Evolutionary conservation across 2,888 invertebrate species (phyloP), one percentile per base, ranked within the genome.

Genomic region (Pollenia amentaria): DNA sequence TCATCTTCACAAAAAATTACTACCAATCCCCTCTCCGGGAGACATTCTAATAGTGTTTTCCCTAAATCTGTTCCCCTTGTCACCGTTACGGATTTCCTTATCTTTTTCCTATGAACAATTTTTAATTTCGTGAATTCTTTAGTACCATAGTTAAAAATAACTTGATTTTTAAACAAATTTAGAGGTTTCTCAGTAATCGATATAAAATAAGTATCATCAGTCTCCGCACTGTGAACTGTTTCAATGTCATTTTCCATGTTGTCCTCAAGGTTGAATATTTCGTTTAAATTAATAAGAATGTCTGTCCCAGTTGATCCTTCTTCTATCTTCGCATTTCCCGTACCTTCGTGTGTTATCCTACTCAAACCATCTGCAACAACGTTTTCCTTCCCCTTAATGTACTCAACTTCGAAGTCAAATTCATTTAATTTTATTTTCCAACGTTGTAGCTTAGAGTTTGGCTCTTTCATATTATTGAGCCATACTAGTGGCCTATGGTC

Each of bases 331-430:
- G 29, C 29, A 29, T 29, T 29, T 29, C 29, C 29, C 29, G 3
- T 29, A 55, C 10, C 12, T 11, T 62, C 62, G 16, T 16, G 16
- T 42, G 12, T 42, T 14, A 46, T 65, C 46, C 46, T 46, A n/a
- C 65, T 65, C 14, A 65, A 14, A 12, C 46, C 53, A 53, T 73
- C 81, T 12, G 65, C 81, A 12, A 73, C 55, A 40, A 65, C 57
- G 42, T 78, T 84, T 72, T 79, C 73, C 11, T 82, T 86, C 9
- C 77, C 78, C 44, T 78, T 77, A n/a, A 81, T 81, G 14, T 81
- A 81, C 11, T 72, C 60, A 8, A 75, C 48, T n/a, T 48, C 42
- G 14, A 82, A 77, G 38, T 78, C 67, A 44, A 81, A 85, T 53
- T 85, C 81, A 12, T 67, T 81, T 62, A 78, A 55, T 29, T 48